A percentile compares a stretch with the other conserved stretches of the same genome.
phyloP scores from a whole-genome alignment of 2,797 vertebrate genomes.

The Erpetoichthys calabaricus region DNA sequence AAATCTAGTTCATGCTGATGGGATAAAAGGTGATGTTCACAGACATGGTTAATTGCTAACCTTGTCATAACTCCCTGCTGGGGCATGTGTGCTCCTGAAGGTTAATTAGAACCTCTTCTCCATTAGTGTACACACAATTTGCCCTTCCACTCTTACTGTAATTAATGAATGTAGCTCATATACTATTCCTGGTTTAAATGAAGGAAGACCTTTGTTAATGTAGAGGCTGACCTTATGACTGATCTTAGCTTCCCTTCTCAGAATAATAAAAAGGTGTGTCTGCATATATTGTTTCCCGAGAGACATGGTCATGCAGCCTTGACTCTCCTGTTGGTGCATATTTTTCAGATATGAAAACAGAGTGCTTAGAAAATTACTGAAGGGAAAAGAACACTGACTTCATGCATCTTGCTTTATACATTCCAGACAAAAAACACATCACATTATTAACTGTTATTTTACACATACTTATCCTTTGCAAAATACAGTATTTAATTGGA shows the following conservation, averaged over 20 bases:
- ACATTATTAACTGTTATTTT: too few relatives aligned
- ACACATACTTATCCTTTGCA: too few relatives aligned
- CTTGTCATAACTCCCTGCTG: background rate
- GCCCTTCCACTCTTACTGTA: conserved; percentile 14
- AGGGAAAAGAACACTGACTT: too few relatives aligned
- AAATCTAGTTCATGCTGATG: background rate
- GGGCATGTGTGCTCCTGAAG: background rate
- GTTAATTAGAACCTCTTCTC: conserved; percentile 10
- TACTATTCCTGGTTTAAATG: conserved; percentile 22
- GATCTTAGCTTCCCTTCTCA: conserved; percentile 10
- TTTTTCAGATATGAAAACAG: too few relatives aligned
- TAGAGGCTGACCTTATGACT: conserved; percentile 14
- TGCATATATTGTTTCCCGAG: background rate
- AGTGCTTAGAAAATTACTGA: too few relatives aligned
- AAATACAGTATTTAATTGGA: too few relatives aligned
- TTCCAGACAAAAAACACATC: too few relatives aligned
- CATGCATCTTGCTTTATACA: too few relatives aligned
- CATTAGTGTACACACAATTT: conserved; percentile 12
- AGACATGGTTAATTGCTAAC: conserved; percentile 1
- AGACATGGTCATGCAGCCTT: too few relatives aligned
- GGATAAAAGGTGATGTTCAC: background rate
- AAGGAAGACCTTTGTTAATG: conserved; percentile 18
- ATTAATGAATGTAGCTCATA: conserved; percentile 22
- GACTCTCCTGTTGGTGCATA: too few relatives aligned
- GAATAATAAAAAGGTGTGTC: conserved; percentile 24